phyloP scores from a whole-genome alignment of 2,113 vertebrate genomes.

The Brachyhypopomus gauderio region DNA sequence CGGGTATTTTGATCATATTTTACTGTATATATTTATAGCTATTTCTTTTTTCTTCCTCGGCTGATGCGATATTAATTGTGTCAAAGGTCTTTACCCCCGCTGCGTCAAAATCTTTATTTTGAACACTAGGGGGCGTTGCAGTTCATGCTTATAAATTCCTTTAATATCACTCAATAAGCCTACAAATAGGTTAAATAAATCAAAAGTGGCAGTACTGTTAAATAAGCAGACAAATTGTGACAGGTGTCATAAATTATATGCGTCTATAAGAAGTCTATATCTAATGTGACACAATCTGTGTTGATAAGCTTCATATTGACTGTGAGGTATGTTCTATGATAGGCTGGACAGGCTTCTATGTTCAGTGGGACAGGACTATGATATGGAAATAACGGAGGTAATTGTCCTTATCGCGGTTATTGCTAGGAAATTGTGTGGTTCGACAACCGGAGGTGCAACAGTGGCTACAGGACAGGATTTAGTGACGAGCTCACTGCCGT shows the following conservation, averaged over 20 bases:
- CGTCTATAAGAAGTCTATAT: too few species aligned
- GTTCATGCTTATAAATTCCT: background rate
- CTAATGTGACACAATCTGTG: too few species aligned
- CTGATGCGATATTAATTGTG: background rate
- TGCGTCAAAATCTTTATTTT: background rate
- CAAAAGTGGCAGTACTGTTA: too few species aligned
- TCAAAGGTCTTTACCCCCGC: background rate
- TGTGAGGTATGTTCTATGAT: too few species aligned
- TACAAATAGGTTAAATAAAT: too few species aligned
- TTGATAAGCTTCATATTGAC: too few species aligned
- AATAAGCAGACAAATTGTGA: too few species aligned
- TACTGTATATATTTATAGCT: background rate
- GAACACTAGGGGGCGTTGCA: slow-evolving; percentile 6
- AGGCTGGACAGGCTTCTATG: too few species aligned
- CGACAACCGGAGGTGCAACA: slow-evolving; percentile 8
- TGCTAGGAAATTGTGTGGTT: background rate
- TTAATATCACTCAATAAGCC: background rate
- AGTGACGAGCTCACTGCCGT: slow-evolving; percentile 5
- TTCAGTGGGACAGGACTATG: background rate
- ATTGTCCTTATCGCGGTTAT: slow-evolving; percentile 6
- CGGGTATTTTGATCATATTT: background rate
- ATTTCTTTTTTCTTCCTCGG: background rate
- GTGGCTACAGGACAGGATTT: background rate
- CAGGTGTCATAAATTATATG: too few species aligned
- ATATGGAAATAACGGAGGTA: background rate